Percentiles rank a stretch among this genome's conserved stretches.
Conservation (phyloP, 2,113 vertebrate species). For the Lepidothrix coronata region DNA sequence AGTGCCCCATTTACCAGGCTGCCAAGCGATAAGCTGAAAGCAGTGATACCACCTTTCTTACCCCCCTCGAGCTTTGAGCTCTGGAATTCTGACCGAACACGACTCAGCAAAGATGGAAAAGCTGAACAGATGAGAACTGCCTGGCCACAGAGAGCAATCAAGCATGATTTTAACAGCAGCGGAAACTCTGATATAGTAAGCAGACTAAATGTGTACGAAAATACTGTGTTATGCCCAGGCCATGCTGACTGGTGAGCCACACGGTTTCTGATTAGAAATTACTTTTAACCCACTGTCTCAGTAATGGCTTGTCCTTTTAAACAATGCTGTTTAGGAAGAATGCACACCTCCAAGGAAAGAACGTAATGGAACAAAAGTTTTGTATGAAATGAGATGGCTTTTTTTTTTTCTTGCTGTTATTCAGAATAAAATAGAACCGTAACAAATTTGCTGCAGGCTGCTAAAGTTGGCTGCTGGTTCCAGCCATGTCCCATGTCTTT, state of each 20-base stretch:
- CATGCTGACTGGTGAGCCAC: background rate
- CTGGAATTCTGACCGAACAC: slow-evolving; percentile 90
- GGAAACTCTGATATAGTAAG: slow-evolving; percentile 88
- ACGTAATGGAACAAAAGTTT: background rate
- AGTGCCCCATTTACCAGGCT: slow-evolving; percentile 90
- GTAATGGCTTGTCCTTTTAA: background rate
- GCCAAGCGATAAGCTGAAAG: slow-evolving; percentile 95
- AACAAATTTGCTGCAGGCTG: background rate
- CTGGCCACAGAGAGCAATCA: slow-evolving; percentile 81
- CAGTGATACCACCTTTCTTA: slow-evolving; percentile 95
- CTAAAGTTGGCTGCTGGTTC: background rate
- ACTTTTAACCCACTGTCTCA: background rate
- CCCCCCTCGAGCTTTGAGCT: slow-evolving; percentile 95
- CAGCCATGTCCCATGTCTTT: background rate
- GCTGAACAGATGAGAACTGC: slow-evolving; percentile 79
- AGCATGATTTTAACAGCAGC: slow-evolving; percentile 79
- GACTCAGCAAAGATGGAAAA: slow-evolving; percentile 79
- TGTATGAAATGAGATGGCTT: background rate
- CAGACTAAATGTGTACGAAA: background rate
- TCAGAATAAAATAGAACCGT: background rate
- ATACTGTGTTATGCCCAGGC: background rate
- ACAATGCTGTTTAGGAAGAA: background rate
- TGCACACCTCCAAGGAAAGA: background rate
- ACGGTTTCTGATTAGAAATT: background rate
- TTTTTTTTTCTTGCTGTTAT: background rate